A percentile compares a stretch with the other conserved stretches of the same genome.
Evolutionary conservation across 2,113 vertebrate genomes (phyloP).

Genomic region (Cepphus grylle): DNA sequence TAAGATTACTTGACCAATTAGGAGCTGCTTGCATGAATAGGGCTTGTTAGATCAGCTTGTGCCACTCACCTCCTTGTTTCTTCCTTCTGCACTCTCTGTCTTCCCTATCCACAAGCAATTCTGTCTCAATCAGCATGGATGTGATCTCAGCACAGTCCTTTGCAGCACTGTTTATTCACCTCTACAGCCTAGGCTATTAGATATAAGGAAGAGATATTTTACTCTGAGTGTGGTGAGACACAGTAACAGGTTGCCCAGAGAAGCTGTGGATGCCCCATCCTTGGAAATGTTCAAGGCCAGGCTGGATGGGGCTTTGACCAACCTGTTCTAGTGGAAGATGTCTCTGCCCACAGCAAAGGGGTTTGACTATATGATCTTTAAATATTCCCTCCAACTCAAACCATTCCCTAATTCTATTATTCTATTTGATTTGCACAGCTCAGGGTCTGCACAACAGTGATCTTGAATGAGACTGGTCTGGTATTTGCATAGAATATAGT

Average conservation of each 20-base stretch:
- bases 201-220: neutral
- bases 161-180: neutral
- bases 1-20: neutral
- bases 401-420: neutral
- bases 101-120: neutral
- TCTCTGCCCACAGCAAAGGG: rapidly evolving
- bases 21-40: neutral
- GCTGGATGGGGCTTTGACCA: neutral
- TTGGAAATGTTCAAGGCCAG: neutral
- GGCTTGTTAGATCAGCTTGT: neutral
- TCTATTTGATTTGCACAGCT: neutral
- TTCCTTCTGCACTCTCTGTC: neutral
- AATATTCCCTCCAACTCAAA: neutral
- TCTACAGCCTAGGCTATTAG: neutral
- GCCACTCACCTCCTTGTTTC: neutral
- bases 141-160: neutral
- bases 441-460: neutral
- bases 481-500: neutral
- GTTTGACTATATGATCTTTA: neutral
- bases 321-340: neutral
- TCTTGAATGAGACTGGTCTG: neutral
- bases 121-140: neutral
- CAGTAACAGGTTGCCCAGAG: neutral
- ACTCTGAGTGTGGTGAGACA: rapidly evolving
- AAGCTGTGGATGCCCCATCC: neutral